phyloP scores from a whole-genome alignment of 2,888 invertebrate species.

The Frankliniella intonsa region DNA sequence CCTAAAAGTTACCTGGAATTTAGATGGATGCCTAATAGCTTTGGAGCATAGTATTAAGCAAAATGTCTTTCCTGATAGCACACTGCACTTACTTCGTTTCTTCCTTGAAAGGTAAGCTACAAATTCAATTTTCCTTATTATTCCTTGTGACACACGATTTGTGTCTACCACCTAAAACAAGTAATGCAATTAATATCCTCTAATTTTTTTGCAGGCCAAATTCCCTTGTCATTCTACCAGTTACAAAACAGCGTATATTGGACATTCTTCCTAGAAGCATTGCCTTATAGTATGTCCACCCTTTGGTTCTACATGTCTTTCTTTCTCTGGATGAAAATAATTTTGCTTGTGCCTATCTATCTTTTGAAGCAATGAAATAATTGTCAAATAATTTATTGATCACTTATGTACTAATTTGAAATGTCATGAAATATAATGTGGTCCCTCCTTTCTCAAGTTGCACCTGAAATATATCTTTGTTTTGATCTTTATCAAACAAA shows the following conservation, averaged over 20 bases:
- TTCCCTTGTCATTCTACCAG: not conserved
- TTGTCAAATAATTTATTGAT: not conserved
- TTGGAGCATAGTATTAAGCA: slow-evolving; percentile 53
- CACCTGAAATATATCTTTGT: too few relatives aligned
- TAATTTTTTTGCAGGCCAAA: not conserved
- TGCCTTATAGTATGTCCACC: not conserved
- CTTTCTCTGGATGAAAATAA: too few relatives aligned
- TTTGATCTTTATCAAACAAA: too few relatives aligned
- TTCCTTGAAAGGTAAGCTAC: slow-evolving; percentile 27
- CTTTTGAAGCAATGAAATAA: too few relatives aligned
- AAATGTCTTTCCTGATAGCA: slow-evolving; percentile 50
- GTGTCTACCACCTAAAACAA: not conserved
- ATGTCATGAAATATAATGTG: too few relatives aligned
- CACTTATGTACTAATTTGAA: not conserved
- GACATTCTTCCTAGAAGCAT: not conserved
- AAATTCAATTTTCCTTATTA: not conserved
- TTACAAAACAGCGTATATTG: not conserved
- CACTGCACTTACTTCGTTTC: slow-evolving; percentile 24
- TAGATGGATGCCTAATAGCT: slow-evolving; percentile 57
- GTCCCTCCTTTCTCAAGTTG: too few relatives aligned
- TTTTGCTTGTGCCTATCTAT: too few relatives aligned
- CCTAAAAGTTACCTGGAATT: slow-evolving; percentile 57
- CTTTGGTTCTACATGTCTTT: too few relatives aligned
- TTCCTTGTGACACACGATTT: not conserved
- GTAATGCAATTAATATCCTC: not conserved